These are phyloP conservation scores for Asarcornis scutulata DNA, from an alignment of 2,113 vertebrate genomes.

Conservation along the genomic window DNA sequence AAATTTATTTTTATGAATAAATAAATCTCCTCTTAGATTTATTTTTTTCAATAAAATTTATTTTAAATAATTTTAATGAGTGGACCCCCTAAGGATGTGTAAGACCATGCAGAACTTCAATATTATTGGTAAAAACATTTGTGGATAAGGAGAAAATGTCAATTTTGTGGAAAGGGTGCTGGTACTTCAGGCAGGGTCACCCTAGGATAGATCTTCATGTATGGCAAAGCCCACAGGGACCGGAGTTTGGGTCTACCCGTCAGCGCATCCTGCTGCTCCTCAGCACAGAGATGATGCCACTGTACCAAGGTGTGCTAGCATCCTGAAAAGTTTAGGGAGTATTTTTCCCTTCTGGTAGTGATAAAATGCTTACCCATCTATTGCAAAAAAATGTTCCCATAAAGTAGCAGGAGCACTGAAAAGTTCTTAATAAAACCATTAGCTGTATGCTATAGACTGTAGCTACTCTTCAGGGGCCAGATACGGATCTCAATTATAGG, in stretches of 20 bases:
- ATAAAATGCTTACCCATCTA: not conserved
- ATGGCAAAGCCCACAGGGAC: not conserved
- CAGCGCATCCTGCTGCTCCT: not conserved
- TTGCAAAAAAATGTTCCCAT: not conserved
- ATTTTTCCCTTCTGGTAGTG: not conserved
- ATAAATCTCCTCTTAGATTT: too few species aligned
- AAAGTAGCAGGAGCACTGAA: not conserved
- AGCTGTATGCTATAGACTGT: not conserved
- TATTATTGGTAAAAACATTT: not conserved
- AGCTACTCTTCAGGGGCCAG: not conserved
- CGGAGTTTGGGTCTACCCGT: accelerated
- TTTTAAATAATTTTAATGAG: too few species aligned
- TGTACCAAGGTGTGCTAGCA: not conserved
- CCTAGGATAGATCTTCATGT: not conserved
- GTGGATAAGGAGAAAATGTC: not conserved
- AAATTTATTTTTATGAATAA: too few species aligned
- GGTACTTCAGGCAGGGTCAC: not conserved
- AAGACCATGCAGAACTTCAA: not conserved
- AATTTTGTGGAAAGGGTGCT: not conserved
- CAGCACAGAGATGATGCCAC: not conserved
- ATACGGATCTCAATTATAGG: slow-evolving; percentile 16
- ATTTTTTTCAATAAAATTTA: too few species aligned
- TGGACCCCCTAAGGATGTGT: not conserved
- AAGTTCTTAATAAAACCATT: not conserved
- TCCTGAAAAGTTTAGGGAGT: not conserved